Percentiles rank a stretch among this genome's conserved stretches.
Conservation (phyloP, 2,888 invertebrate species). For the Troilus luridus region DNA sequence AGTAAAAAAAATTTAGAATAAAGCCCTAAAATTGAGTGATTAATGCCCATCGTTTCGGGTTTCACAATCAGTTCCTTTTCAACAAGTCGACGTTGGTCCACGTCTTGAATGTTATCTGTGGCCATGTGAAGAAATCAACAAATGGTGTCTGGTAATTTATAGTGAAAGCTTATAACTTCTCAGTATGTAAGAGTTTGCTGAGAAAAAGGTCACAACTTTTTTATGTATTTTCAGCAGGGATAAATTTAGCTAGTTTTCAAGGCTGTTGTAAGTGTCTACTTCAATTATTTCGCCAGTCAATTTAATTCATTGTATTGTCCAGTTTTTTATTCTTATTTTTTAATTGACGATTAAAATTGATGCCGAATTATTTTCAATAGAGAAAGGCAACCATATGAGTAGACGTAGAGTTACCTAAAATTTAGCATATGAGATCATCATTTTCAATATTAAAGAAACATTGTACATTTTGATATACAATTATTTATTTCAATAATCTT, state of each 20-base stretch:
- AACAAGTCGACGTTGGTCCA: not conserved
- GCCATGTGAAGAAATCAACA: not conserved
- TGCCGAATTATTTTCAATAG: not conserved
- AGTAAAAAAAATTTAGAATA: not conserved
- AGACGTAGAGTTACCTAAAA: too few species aligned
- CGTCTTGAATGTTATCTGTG: not conserved
- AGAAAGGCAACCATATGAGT: not conserved
- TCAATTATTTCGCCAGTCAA: not conserved
- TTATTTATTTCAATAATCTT: too few species aligned
- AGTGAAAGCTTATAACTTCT: not conserved
- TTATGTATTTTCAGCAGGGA: not conserved
- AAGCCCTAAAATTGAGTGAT: not conserved
- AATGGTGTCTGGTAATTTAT: not conserved
- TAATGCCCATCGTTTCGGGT: not conserved
- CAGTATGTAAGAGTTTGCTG: not conserved
- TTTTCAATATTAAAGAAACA: too few species aligned
- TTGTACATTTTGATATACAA: too few species aligned
- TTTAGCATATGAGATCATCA: too few species aligned
- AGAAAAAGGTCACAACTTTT: not conserved
- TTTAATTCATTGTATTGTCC: not conserved
- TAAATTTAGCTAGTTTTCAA: not conserved
- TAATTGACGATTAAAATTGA: not conserved
- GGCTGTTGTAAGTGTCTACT: not conserved
- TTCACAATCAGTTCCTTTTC: not conserved
- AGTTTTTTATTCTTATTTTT: too few species aligned